Evolutionary conservation across 2,888 invertebrate genomes (phyloP), one percentile per base, ranked within the genome.

Genomic region (Rosalia funebris): DNA sequence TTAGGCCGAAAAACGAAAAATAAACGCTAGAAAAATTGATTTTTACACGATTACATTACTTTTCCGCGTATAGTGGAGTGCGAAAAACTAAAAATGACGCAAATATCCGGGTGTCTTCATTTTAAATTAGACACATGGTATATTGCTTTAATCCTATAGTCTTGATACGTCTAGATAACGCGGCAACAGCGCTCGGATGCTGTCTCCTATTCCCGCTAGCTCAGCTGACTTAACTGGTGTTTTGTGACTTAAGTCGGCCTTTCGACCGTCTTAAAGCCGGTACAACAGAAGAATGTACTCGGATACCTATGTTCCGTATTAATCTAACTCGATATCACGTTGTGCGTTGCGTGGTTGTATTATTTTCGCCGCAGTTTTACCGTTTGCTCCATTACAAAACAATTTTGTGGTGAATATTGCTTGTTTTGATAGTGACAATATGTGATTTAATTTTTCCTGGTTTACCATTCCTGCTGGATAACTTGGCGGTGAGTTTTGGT

Each of bases 181-280:
- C 41, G 62, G 58, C 62, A 62, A 62, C 62, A 2, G 7, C 11
- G 58, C 45, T 11, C 12, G 25, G 17, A 11, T 53, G 32, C 31
- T 31, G 31, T 36, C 58, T 50, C 41, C 20, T 34, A 45, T 52
- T 62, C 52, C 62, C 59, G 62, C 62, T 58, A 62, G 53, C 57
- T 54, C 61, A 62, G 61, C 61, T 61, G 61, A 57, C 57, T 57
- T 14, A 39, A 59, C 50, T 39, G 54, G 54, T 58, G 57, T 44
- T 55, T 32, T 52, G 46, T 61, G 55, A 47, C 57, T 63, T 57
- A 63, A 63, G 62, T 63, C 59, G 62, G 62, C 62, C 62, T 62
- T 52, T 56, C 48, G 57, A 53, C 53, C 47, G 56, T 39, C 59
- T 45, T 52, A 52, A 46, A 56, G 59, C 52, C 56, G 48, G 50